These are phyloP conservation scores for Argyresthia goedartella DNA, from an alignment of 2,888 invertebrate species.

Conservation along the genomic window DNA sequence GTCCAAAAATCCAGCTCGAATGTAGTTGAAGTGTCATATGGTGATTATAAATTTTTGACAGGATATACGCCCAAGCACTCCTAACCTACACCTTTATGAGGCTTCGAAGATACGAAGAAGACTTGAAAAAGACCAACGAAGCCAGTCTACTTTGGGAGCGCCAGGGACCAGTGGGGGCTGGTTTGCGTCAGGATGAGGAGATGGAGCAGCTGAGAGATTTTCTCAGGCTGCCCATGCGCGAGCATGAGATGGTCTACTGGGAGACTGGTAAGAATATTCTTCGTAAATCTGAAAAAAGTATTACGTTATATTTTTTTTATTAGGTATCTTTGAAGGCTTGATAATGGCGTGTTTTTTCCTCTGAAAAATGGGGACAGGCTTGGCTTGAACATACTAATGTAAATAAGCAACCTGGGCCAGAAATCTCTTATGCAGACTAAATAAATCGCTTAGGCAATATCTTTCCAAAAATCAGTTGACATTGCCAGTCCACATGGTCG, in stretches of 20 bases:
- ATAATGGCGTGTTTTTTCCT: no score
- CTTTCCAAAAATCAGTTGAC: no score
- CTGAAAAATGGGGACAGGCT: no score
- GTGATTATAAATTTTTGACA: slow-evolving; percentile 3
- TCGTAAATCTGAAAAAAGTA: neutral
- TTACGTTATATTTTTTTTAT: neutral
- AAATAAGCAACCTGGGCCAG: no score
- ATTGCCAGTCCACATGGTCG: no score
- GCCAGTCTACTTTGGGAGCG: slow-evolving; percentile 22
- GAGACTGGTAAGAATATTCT: slow-evolving; percentile 71
- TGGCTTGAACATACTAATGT: no score
- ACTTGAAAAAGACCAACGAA: slow-evolving; percentile 28
- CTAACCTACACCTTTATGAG: slow-evolving; percentile 42
- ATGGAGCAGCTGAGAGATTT: slow-evolving; percentile 32
- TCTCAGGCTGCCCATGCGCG: slow-evolving; percentile 37
- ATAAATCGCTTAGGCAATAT: no score
- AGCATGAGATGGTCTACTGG: slow-evolving; percentile 83
- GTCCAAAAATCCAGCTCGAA: neutral
- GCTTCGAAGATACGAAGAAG: slow-evolving; percentile 36
- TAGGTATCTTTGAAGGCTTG: neutral
- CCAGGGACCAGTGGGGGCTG: slow-evolving; percentile 16
- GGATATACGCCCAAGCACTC: slow-evolving; percentile 41
- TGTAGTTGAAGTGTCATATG: neutral
- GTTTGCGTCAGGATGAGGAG: slow-evolving; percentile 37
- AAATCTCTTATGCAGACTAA: no score